These are phyloP conservation scores for Triplophysa siluroides DNA, from an alignment of 2,113 vertebrate genomes.

Conservation along the genomic window DNA sequence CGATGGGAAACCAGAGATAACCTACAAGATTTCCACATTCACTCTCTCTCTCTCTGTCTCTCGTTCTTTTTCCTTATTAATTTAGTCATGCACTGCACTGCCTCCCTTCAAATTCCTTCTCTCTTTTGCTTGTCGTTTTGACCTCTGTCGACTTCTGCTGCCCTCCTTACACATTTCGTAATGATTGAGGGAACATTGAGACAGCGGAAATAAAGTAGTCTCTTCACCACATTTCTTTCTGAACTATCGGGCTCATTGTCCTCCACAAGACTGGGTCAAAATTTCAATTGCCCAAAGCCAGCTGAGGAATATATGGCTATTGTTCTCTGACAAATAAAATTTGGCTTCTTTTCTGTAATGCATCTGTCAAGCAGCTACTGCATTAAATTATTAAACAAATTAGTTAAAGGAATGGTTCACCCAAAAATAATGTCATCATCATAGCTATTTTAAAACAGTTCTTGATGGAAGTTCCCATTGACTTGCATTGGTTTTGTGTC, in stretches of 20 bases:
- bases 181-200: constrained; percentile 36
- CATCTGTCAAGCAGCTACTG: background rate
- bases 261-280: constrained; percentile 12
- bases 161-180: constrained; percentile 34
- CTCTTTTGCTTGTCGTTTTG: constrained; percentile 44
- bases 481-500: no score
- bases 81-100: constrained; percentile 31
- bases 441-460: no score
- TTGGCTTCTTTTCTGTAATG: background rate
- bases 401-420: background rate
- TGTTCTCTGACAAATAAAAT: constrained; percentile 20
- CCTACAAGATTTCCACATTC: background rate
- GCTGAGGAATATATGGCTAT: background rate
- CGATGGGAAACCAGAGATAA: constrained; percentile 1
- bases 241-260: constrained; percentile 1
- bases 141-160: constrained; percentile 32
- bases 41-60: constrained; percentile 32
- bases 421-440: no score
- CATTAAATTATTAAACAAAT: constrained; percentile 7
- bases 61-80: constrained; percentile 31
- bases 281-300: constrained; percentile 8
- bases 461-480: no score
- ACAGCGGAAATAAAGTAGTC: constrained; percentile 39
- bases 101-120: constrained; percentile 22
- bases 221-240: constrained; percentile 15